Evolutionary conservation across 2,888 invertebrate species (phyloP).

Genomic region (Epirrhoe tristata): DNA sequence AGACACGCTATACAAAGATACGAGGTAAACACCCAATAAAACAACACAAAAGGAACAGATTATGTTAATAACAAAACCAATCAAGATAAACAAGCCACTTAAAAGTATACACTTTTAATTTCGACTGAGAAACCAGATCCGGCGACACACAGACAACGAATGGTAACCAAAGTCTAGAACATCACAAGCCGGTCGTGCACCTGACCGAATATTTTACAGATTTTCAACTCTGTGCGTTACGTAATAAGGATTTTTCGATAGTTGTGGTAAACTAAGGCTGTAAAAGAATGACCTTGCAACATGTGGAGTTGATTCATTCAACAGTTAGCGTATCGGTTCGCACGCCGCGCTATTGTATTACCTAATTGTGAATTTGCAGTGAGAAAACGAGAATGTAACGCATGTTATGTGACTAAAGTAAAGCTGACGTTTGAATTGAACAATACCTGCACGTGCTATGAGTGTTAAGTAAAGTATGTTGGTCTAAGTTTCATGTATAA

Average conservation of each 20-base stretch:
- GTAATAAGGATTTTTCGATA: slow-evolving; percentile 42
- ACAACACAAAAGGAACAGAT: slow-evolving; percentile 7
- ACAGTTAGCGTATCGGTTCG: slow-evolving; percentile 59
- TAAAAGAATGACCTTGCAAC: slow-evolving; percentile 51
- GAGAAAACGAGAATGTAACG: slow-evolving; percentile 52
- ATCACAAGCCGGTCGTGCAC: slow-evolving; percentile 40
- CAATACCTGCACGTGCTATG: slow-evolving; percentile 29
- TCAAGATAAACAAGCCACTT: slow-evolving; percentile 14
- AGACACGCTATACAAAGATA: slow-evolving; percentile 2
- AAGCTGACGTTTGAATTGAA: slow-evolving; percentile 29
- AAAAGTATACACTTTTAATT: slow-evolving; percentile 43
- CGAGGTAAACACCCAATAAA: background rate
- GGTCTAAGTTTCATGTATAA: background rate
- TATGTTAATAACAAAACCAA: slow-evolving; percentile 9
- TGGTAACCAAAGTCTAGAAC: slow-evolving; percentile 55
- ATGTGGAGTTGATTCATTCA: slow-evolving; percentile 60
- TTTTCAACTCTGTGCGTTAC: slow-evolving; percentile 44
- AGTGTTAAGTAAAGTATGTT: slow-evolving; percentile 14
- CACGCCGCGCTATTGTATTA: slow-evolving; percentile 60
- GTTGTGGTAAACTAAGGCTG: slow-evolving; percentile 37
- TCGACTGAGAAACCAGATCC: slow-evolving; percentile 53
- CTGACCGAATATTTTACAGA: slow-evolving; percentile 32
- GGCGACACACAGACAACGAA: slow-evolving; percentile 55
- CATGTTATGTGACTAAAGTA: slow-evolving; percentile 46
- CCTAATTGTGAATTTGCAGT: slow-evolving; percentile 59